These are phyloP conservation scores for Burhinus bistriatus DNA, from an alignment of 2,113 vertebrate species.

Conservation along the genomic window DNA sequence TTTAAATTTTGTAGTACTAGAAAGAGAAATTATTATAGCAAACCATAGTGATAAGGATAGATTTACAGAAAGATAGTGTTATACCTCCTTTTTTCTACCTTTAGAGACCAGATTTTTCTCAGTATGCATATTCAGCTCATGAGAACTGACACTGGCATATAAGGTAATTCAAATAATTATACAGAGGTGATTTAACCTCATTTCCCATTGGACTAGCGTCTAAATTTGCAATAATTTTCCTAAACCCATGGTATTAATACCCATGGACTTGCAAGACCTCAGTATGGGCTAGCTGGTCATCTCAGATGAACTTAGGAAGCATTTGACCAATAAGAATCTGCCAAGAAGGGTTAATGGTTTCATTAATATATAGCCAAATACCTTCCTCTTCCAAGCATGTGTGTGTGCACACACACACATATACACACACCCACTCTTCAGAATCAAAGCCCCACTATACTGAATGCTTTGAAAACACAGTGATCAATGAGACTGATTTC, in stretches of 20 bases:
- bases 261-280: background rate
- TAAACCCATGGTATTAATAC: background rate
- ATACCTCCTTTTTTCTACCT: background rate
- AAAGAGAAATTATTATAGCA: background rate
- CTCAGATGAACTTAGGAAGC: background rate
- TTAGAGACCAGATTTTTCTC: background rate
- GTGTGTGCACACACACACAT: rapidly evolving
- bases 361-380: background rate
- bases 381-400: background rate
- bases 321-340: background rate
- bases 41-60: background rate
- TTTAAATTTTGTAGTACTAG: background rate
- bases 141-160: background rate
- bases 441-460: background rate
- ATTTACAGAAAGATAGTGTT: background rate
- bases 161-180: background rate
- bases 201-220: background rate
- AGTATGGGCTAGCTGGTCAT: background rate
- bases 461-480: background rate
- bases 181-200: background rate
- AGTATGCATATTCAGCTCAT: background rate
- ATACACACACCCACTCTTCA: background rate
- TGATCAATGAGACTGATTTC: background rate
- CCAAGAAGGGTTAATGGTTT: background rate
- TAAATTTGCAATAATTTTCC: background rate